Evolutionary conservation across 2,888 invertebrate genomes (phyloP).

Genomic region (Spisula solida): DNA sequence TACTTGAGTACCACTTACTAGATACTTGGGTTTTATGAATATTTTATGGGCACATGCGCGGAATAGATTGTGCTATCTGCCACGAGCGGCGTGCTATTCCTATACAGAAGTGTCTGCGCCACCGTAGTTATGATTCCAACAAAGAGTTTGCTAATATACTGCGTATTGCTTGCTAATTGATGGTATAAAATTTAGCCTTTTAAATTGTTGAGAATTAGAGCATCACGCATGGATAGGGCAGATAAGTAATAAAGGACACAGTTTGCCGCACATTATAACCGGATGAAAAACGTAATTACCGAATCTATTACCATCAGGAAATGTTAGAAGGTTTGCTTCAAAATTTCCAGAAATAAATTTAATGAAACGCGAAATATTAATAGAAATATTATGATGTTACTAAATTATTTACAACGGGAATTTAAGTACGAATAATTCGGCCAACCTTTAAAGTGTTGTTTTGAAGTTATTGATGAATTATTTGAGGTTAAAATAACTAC

Average conservation of each 20-base stretch:
- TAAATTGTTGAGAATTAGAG: neutral
- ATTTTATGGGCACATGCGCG: conserved; percentile 30
- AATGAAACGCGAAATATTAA: neutral
- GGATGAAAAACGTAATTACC: neutral
- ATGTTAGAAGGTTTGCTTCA: neutral
- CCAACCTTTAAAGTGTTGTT: no score
- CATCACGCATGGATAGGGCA: neutral
- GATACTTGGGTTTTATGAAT: conserved; percentile 51
- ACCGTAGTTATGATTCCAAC: neutral
- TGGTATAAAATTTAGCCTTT: neutral
- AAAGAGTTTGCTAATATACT: conserved; percentile 1
- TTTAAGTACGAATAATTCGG: no score
- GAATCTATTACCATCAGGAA: neutral
- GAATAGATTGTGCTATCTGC: conserved; percentile 15
- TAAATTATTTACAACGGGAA: neutral
- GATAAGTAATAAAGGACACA: neutral
- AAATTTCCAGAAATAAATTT: neutral
- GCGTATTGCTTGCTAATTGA: neutral
- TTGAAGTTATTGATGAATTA: no score
- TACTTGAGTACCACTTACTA: conserved; percentile 51
- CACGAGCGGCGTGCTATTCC: neutral
- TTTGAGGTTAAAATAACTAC: neutral
- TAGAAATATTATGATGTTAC: neutral
- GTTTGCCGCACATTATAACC: neutral
- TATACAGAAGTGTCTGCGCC: neutral